phyloP scores from a whole-genome alignment of 1,140 invertebrate genomes.

The Fopius arisanus region DNA sequence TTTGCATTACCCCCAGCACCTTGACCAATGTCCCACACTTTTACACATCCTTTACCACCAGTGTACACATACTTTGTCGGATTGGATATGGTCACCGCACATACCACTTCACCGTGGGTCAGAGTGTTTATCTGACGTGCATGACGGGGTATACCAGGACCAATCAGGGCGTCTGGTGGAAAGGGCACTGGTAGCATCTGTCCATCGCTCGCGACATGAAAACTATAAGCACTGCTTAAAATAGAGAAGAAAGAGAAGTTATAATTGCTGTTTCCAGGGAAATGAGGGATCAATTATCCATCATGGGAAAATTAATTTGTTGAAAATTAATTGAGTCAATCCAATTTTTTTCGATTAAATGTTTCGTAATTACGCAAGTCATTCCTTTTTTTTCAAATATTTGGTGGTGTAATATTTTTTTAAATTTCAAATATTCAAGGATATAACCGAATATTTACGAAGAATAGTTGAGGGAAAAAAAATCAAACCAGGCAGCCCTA shows the following conservation, averaged over 20 bases:
- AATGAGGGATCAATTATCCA: too few species aligned
- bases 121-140: conserved; percentile 91
- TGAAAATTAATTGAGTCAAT: too few species aligned
- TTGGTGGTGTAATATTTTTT: too few species aligned
- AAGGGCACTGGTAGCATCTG: conserved; percentile 96
- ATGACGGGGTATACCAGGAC: conserved; percentile 93
- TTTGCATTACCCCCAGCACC: conserved; percentile 76
- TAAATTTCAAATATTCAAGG: too few species aligned
- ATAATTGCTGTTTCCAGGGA: neutral
- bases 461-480: too few species aligned
- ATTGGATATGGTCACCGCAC: conserved; percentile 89
- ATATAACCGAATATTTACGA: too few species aligned
- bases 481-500: neutral
- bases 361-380: too few species aligned
- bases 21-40: conserved; percentile 92
- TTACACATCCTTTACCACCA: conserved; percentile 98
- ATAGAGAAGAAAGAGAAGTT: conserved; percentile 24
- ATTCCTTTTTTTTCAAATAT: too few species aligned
- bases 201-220: conserved; percentile 87
- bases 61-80: conserved; percentile 96
- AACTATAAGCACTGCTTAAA: conserved; percentile 86
- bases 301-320: too few species aligned
- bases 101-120: conserved; percentile 92
- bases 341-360: too few species aligned
- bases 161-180: conserved; percentile 91